Evolutionary conservation across 2,113 vertebrate species (phyloP), one percentile per base, ranked within the genome.

Genomic region (Oceanodroma tethys): DNA sequence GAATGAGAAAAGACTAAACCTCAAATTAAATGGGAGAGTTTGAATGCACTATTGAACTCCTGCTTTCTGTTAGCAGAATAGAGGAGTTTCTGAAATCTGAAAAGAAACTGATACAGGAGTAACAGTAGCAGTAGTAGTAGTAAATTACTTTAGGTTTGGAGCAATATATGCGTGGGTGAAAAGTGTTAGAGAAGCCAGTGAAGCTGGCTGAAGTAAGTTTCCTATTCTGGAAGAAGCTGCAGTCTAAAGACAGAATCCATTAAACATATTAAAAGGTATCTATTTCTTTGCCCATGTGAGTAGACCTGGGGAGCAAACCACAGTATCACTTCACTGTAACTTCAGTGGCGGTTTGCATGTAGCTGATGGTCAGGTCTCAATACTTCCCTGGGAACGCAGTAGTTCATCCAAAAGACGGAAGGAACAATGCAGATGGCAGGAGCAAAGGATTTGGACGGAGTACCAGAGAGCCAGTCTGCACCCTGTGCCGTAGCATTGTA

Each of bases 1-100:
- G 82, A 90, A 86, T 75, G 86, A 45, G 45, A 79, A 86, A 88
- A 91, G 42, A 45, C 52, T 63, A 81, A 95, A 63, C 53, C 63
- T 82, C 74, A 19, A 76, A 60, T 94, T 88, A 92, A 90, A 58
- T 26, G 62, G 59, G 32, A 34, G 56, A 65, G 32, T 75, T 84
- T 73, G 62, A 90, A 72, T 40, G 58, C 53, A 27, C 43, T 68
- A 2, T 80, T 87, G 91, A 94, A 85, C 70, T 93, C 21, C 68
- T 91, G 81, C 56, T 26, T 85, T 86, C 65, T 75, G 15, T 79
- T 85, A 59, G 50, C 50, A 81, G 25, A 60, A 75, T 43, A 34
- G 15, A 26, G 50, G 67, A 68, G 22, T 82, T 93, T 76, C 66
- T 58, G 63, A 73, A 92, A 84, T 66, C 42, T 71, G 62, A 65